Base-by-base conservation (phyloP, 2,797 vertebrate genomes). In the Alectoris magna region DNA sequence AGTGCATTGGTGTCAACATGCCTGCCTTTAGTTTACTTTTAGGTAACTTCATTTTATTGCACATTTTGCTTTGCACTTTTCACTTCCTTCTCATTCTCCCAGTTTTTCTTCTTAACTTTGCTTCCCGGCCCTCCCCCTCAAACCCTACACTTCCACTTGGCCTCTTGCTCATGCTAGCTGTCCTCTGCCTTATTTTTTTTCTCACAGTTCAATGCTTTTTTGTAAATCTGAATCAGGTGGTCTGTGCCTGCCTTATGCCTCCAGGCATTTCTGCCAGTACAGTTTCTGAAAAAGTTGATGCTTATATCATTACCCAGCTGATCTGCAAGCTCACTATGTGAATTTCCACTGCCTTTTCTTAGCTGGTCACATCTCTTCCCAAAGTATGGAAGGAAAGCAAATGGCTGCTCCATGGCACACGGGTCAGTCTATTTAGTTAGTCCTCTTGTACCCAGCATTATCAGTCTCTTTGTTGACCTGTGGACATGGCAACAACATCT, bases 181-280 rank as follows among this genome's bases (percentile, higher is more conserved):
- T 63, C 58, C 39, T 85, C 75, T 71, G 78, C 67, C 22, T 64
- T 31, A 14, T 55, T 84, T 49, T 55, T 86, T 43, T 53, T 21
- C 51, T 75, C 58, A 43, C 43, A 46, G 38, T 39, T 84, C 88
- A 46, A 2, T 19, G 38, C 64, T 87, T 72, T 84, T 63, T 29
- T 90, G 41, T 84, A 46, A 91, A 71, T 79, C 49, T 3, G 1
- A 48, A 23, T 87, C 34, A 34, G 51, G 75, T 69, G 58, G n/a
- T 87, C 87, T 11, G 2, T 77, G 74, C 44, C 84, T 88, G 87
- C 58, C 70, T 51, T 49, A 15, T 46, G 60, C 49, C 88, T 95
- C 46, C 75, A 83, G 90, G 72, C 71, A 41, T 41, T 88, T 87
- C 96, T 95, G 91, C 73, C 93, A 88, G 63, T 41, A 59, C 34